phyloP scores from a whole-genome alignment of 2,797 vertebrate genomes.

The Lemur catta region DNA sequence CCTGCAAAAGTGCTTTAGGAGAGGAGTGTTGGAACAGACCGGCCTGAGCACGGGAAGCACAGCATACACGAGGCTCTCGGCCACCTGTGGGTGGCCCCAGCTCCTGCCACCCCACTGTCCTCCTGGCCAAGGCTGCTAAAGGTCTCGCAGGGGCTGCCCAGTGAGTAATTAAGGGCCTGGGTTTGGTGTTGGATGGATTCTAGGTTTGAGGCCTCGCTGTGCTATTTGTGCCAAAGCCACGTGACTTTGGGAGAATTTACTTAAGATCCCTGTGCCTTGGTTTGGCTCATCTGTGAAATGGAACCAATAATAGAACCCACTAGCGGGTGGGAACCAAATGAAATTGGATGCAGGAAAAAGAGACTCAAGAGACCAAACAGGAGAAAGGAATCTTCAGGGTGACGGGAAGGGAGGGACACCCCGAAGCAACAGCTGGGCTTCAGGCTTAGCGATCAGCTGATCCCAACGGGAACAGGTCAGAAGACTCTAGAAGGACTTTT shows the following conservation, averaged over 20 bases:
- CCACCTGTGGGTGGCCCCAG: not conserved
- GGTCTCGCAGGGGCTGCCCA: not conserved
- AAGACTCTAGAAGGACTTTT: not conserved
- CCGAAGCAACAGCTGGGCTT: not conserved
- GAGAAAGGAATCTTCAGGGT: not conserved
- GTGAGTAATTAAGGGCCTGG: not conserved
- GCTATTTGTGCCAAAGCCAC: not conserved
- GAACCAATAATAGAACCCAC: not conserved
- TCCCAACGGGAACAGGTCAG: not conserved
- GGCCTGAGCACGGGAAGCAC: conserved; percentile 44
- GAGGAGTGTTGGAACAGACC: conserved; percentile 70
- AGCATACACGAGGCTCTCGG: not conserved
- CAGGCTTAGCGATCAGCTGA: not conserved
- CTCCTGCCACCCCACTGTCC: not conserved
- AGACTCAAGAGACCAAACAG: not conserved
- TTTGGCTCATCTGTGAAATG: not conserved
- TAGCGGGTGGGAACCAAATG: not conserved
- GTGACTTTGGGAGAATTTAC: not conserved
- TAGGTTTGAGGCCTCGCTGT: not conserved
- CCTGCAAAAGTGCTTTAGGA: conserved; percentile 80
- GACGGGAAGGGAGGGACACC: not conserved
- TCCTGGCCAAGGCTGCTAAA: not conserved
- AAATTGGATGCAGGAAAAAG: not conserved
- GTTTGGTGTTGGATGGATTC: not conserved
- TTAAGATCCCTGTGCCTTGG: not conserved